A percentile compares a stretch with the other conserved stretches of the same genome.
Conservation (phyloP, 1,140 invertebrate genomes). For the Lepeophtheirus salmonis region DNA sequence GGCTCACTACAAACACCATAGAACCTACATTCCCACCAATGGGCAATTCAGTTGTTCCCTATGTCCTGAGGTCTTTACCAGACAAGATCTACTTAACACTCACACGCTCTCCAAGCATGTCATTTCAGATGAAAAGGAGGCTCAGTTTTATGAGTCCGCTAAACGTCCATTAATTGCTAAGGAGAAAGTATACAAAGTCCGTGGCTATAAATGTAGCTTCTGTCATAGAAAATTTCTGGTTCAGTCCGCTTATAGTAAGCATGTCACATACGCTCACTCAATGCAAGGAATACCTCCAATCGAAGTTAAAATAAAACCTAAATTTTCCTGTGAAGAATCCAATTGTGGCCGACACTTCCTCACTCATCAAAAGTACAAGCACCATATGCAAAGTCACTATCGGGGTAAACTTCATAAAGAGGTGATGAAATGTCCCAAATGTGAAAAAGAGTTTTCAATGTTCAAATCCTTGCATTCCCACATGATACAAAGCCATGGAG, state of each 20-base stretch:
- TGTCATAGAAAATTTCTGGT: neutral
- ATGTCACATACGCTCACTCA: neutral
- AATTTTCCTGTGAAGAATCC: neutral
- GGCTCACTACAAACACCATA: slow-evolving; percentile 1
- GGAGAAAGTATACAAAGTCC: slow-evolving; percentile 1
- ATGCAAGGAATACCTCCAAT: neutral
- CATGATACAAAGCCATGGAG: slow-evolving; percentile 3
- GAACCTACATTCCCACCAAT: slow-evolving; percentile 8
- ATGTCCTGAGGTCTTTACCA: neutral
- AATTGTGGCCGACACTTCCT: neutral
- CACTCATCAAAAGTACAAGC: neutral
- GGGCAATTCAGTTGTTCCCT: neutral
- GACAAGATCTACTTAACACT: neutral
- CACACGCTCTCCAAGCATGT: neutral
- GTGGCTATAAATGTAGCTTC: neutral
- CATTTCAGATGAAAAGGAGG: neutral
- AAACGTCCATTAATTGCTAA: neutral
- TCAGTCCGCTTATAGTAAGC: neutral
- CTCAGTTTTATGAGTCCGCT: neutral
- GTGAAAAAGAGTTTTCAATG: neutral
- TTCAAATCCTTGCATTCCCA: slow-evolving; percentile 4
- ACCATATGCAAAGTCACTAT: slow-evolving; percentile 2
- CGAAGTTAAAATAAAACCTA: neutral
- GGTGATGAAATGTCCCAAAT: neutral
- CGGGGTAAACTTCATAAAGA: neutral